Percentiles rank a stretch among this genome's conserved stretches.
These are phyloP conservation scores for Hymenochirus boettgeri DNA, from an alignment of 2,113 vertebrate species.

Conservation along the genomic window DNA sequence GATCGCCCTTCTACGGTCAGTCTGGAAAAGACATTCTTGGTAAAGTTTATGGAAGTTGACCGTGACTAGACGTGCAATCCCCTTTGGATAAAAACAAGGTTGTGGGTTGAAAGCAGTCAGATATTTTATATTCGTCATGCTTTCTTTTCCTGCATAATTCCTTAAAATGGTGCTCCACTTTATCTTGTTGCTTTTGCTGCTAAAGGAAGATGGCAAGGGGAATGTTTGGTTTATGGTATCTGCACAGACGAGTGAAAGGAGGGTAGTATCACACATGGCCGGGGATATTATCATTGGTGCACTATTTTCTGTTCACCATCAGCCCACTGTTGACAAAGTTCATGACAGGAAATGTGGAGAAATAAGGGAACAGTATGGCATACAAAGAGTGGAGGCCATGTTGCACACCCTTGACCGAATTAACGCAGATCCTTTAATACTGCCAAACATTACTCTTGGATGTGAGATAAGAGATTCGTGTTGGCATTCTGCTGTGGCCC, in stretches of 20 bases:
- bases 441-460: conserved; percentile 91
- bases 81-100: conserved; percentile 41
- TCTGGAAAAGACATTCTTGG: conserved; percentile 43
- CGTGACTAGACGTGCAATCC: conserved; percentile 37
- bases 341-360: conserved; percentile 95
- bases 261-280: conserved; percentile 88
- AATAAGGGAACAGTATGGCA: conserved; percentile 94
- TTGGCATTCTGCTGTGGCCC: conserved; percentile 94
- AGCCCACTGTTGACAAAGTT: conserved; percentile 93
- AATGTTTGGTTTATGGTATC: conserved; percentile 57
- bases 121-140: conserved; percentile 54
- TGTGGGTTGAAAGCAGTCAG: conserved; percentile 34
- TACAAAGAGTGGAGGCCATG: conserved; percentile 97
- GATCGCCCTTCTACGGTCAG: conserved; percentile 45
- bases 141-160: conserved; percentile 60
- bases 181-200: conserved; percentile 64
- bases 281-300: conserved; percentile 97
- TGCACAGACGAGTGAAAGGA: conserved; percentile 81
- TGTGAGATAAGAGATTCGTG: conserved; percentile 97
- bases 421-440: conserved; percentile 78
- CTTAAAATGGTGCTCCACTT: conserved; percentile 77
- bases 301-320: conserved; percentile 95
- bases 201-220: conserved; percentile 67
- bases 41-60: conserved; percentile 50
- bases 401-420: conserved; percentile 91